phyloP scores from a whole-genome alignment of 2,113 vertebrate species.

The Coregonus clupeaformis region DNA sequence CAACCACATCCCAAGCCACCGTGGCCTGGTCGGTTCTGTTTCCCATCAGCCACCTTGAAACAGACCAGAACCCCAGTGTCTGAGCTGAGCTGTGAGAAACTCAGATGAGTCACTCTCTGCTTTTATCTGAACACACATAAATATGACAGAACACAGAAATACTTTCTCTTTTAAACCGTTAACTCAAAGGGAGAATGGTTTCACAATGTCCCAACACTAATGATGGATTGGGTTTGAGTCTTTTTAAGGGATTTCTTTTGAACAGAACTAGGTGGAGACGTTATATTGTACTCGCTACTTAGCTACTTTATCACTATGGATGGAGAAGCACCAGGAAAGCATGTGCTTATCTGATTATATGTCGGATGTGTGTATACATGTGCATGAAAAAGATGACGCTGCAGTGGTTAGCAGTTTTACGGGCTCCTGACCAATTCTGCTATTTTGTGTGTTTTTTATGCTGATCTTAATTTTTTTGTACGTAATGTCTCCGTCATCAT shows the following conservation, averaged over 20 bases:
- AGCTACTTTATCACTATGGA: neutral
- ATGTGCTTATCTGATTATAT: neutral
- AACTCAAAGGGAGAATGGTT: neutral
- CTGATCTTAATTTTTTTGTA: no score
- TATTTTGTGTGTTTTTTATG: no score
- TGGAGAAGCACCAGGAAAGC: neutral
- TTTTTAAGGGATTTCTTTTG: neutral
- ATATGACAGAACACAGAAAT: neutral
- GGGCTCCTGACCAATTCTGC: no score
- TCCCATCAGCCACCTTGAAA: constrained; percentile 45
- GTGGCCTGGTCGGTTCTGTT: constrained; percentile 31
- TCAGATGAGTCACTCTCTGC: no score
- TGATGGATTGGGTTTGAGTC: neutral
- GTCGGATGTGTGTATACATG: no score
- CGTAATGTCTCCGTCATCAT: no score
- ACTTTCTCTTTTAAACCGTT: neutral
- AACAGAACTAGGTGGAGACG: neutral
- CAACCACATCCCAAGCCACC: constrained; percentile 22
- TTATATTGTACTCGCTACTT: neutral
- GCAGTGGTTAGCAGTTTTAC: no score
- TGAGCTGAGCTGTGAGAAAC: neutral
- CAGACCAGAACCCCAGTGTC: constrained; percentile 34
- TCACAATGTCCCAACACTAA: neutral
- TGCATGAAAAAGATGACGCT: no score
- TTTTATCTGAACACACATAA: no score